Evolutionary conservation across 1,140 invertebrate species (phyloP), one percentile per base, ranked within the genome.

Genomic region (Hylyphantes graminicola): DNA sequence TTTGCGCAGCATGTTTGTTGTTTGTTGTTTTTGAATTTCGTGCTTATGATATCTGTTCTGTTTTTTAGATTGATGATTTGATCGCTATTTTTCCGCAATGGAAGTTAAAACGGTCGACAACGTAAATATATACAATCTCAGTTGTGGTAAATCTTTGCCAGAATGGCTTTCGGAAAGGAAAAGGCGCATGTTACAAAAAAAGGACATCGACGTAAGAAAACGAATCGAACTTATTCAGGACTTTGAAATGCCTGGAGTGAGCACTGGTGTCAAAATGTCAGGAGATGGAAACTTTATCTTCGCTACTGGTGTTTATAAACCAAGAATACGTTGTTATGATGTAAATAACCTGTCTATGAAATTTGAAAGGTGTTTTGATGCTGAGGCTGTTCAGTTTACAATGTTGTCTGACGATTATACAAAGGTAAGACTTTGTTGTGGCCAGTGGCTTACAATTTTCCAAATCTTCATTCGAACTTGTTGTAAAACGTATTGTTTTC

Each of bases 361-460:
- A 91, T 99, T 99, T 92, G 98, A 99, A 90, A 92, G 98, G 87
- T 98, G 98, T 89, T 94, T 99, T 87, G 98, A 99, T 91, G 94
- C 96, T 5, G 97, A 99, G 92, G 96, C 96, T 54, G 92, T 96
- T 21, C 93, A 93, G 67, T 96, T 97, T 92, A 93, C 96, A 90
- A 91, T 95, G 86, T 91, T 98, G 50, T 95, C 95, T 87, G 95
- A 97, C 88, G 96, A 97, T 90, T 98, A 96, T 88, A 93, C 93
- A 87, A 96, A 97, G 90, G 95, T 96, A 91, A 90, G 59, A 12
- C n/a, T n/a, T n/a, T n/a, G n/a, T n/a, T n/a, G n/a, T n/a, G n/a
- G n/a, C n/a, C n/a, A n/a, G n/a, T n/a, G n/a, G n/a, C n/a, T n/a
- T n/a, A n/a, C n/a, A n/a, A n/a, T n/a, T n/a, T n/a, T n/a, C n/a